Evolutionary conservation across 2,888 invertebrate species (phyloP).

Genomic region (Sarcophaga variegata): DNA sequence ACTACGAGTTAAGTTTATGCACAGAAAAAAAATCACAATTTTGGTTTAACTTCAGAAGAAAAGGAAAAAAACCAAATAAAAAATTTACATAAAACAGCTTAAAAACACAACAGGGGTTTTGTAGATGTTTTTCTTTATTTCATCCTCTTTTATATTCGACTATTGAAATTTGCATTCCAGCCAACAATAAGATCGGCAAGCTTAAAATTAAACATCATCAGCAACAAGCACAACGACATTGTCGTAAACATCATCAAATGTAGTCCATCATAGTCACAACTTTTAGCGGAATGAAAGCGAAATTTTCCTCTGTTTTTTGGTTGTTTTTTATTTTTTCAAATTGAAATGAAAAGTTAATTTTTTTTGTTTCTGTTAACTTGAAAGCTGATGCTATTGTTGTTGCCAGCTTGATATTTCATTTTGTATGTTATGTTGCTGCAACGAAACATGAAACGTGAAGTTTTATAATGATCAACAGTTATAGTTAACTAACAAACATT

Average conservation of each 20-base stretch:
- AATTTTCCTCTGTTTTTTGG: conserved; percentile 41
- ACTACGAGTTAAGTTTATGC: conserved; percentile 24
- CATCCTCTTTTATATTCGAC: no score
- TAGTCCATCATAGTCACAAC: conserved; percentile 73
- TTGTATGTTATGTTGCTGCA: conserved; percentile 48
- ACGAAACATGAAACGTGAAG: conserved; percentile 59
- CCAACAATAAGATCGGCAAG: conserved; percentile 38
- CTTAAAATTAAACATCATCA: conserved; percentile 64
- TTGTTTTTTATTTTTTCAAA: conserved; percentile 19
- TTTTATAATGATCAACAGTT: conserved; percentile 70
- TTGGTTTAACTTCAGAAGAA: background rate
- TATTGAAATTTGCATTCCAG: conserved; percentile 48
- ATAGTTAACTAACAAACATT: conserved; percentile 70
- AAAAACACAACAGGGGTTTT: conserved; percentile 60
- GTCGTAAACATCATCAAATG: conserved; percentile 71
- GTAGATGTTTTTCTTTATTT: conserved; percentile 14
- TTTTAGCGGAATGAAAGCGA: conserved; percentile 67
- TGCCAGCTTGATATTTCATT: conserved; percentile 37
- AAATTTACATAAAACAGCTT: conserved; percentile 65
- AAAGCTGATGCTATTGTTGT: conserved; percentile 38
- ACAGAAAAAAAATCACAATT: background rate
- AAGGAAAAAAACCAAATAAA: background rate
- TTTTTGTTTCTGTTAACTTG: conserved; percentile 1
- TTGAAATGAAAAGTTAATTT: conserved; percentile 70
- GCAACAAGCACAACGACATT: conserved; percentile 59